phyloP scores from a whole-genome alignment of 2,888 invertebrate species.

The Ectemnius continuus region DNA sequence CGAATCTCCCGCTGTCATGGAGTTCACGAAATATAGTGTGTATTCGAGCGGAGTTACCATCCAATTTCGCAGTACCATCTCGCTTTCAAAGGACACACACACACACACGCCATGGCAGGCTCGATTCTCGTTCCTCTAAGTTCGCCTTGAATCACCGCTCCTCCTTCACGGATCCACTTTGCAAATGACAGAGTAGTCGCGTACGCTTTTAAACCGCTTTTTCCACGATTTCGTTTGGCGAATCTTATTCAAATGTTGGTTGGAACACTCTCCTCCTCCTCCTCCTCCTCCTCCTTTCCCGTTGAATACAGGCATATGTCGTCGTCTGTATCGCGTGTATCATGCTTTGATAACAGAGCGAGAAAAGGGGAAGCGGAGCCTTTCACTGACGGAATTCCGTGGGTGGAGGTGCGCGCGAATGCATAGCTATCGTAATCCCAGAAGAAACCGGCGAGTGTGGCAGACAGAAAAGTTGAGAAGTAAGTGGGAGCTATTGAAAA shows the following conservation, averaged over 20 bases:
- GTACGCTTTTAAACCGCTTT: no score
- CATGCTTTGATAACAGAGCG: not conserved
- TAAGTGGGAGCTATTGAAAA: not conserved
- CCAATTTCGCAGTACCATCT: conserved; percentile 59
- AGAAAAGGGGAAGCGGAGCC: not conserved
- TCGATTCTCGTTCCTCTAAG: not conserved
- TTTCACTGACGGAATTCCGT: not conserved
- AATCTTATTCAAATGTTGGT: not conserved
- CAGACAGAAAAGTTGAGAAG: not conserved
- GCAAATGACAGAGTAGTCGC: no score
- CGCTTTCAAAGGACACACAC: conserved; percentile 48
- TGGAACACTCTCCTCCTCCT: not conserved
- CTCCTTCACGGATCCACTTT: no score
- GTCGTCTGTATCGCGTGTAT: not conserved
- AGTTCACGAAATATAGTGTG: conserved; percentile 63
- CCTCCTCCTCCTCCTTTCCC: not conserved
- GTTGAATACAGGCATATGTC: not conserved
- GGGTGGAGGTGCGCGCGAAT: not conserved
- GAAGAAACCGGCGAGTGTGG: not conserved
- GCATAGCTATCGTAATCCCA: not conserved
- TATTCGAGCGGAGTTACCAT: conserved; percentile 55
- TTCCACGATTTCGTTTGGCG: no score
- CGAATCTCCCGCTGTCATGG: conserved; percentile 61
- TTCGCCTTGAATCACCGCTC: conserved; percentile 5
- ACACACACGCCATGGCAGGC: conserved; percentile 29